Evolutionary conservation across 1,140 invertebrate species (phyloP), one percentile per base, ranked within the genome.

Genomic region (Acyrthosiphon pisum): DNA sequence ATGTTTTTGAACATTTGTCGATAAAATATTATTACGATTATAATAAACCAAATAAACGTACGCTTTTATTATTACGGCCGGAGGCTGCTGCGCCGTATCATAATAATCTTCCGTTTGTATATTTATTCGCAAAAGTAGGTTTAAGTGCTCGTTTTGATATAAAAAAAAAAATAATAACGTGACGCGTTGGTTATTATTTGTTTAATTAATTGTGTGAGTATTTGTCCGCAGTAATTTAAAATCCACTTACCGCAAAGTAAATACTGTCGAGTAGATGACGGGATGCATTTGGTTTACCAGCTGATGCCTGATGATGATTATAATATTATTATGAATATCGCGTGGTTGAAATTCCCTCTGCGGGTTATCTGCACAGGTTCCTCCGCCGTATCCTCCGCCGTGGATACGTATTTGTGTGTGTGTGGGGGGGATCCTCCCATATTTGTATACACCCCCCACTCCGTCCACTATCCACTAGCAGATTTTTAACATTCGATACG

Each of bases 11-110:
- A n/a, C n/a, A 20, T 35, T 76, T 76, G 1, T 4, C 60, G 30
- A n/a, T 68, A 68, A 68, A 68, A 68, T n/a, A 68, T 68, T 60
- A 60, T 60, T 68, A n/a, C 60, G 60, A 68, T 68, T 68, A 68
- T 18, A 76, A 76, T 76, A 76, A 76, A 76, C 60, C n/a, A n/a
- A 6, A 76, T 76, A 35, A 76, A 76, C 30, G 60, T 14, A 18
- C 30, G n/a, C 30, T n/a, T 76, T 76, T n/a, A n/a, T 30, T 60
- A 60, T n/a, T 3, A 68, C 6, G 30, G 30, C 60, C 60, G 60
- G n/a, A n/a, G 60, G 60, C 60, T 76, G 14, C 60, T n/a, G 14
- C 30, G n/a, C 30, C 60, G 60, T n/a, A n/a, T 76, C n/a, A 18
- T 18, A 22, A 50, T 20, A 48, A 60, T 76, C 30, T n/a, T n/a